Percentiles rank a stretch among this genome's conserved stretches.
phyloP scores from a whole-genome alignment of 1,140 invertebrate genomes.

The Phenacoccus solenopsis region DNA sequence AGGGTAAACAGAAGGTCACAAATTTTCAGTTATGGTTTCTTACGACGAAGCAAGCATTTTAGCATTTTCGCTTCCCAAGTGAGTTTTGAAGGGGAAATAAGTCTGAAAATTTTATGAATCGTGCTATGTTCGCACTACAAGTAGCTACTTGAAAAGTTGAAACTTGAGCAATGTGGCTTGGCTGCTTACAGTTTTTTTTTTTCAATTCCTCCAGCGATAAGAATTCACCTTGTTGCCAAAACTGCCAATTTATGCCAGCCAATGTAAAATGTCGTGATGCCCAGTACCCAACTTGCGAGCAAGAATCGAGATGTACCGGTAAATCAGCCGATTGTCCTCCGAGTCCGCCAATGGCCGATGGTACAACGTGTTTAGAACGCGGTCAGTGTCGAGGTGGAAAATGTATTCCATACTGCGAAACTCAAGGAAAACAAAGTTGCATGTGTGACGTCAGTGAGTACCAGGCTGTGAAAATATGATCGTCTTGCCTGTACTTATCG shows the following conservation, averaged over 20 bases:
- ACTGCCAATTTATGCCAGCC: conserved; percentile 68
- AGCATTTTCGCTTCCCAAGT: no score
- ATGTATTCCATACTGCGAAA: conserved; percentile 87
- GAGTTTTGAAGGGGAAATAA: no score
- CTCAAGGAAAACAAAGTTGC: conserved; percentile 78
- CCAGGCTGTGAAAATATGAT: no score
- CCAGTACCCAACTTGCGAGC: conserved; percentile 77
- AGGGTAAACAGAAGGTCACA: no score
- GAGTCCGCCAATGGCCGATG: conserved; percentile 75
- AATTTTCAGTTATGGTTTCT: no score
- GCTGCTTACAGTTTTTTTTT: no score
- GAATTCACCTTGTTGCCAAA: conserved; percentile 86
- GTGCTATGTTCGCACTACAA: no score
- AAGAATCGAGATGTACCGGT: conserved; percentile 68
- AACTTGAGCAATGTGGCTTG: no score
- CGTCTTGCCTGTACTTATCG: background rate
- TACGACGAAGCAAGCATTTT: no score
- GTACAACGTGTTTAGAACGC: conserved; percentile 72
- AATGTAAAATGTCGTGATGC: conserved; percentile 75
- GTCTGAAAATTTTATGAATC: no score
- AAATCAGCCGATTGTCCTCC: conserved; percentile 56
- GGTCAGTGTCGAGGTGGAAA: conserved; percentile 73
- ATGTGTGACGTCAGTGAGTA: conserved; percentile 82
- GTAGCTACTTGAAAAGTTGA: no score
- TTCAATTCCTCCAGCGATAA: conserved; percentile 56